These are phyloP conservation scores for Luidia sarsii DNA, from an alignment of 53 echinoderm and acorn worm species.

Conservation along the genomic window DNA sequence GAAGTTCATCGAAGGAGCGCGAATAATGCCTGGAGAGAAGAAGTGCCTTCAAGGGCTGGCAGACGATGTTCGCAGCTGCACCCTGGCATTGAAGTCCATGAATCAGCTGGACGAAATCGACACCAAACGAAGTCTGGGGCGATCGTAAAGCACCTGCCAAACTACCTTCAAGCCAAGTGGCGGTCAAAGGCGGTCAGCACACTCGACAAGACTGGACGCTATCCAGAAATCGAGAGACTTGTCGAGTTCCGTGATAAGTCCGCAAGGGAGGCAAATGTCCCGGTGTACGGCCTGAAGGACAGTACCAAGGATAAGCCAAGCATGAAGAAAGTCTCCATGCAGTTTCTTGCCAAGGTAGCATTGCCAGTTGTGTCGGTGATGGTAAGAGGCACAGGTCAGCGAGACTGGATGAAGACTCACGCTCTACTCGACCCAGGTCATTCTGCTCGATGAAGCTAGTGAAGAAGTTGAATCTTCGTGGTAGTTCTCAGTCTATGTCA, in stretches of 20 bases:
- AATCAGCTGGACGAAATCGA: constrained; percentile 30
- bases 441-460: background rate
- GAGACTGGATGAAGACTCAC: background rate
- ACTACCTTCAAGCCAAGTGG: constrained; percentile 39
- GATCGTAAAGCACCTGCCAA: constrained; percentile 45
- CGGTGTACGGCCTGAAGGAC: constrained; percentile 31
- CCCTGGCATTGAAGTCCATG: no score
- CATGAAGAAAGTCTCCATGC: background rate
- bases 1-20: no score
- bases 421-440: constrained; percentile 1
- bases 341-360: constrained; percentile 20
- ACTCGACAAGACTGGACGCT: background rate
- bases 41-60: no score
- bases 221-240: constrained; percentile 39
- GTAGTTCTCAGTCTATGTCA: background rate
- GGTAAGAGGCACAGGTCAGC: background rate
- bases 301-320: background rate
- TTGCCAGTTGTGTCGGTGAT: background rate
- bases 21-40: no score
- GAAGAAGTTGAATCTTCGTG: background rate
- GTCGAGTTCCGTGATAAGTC: no score
- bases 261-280: constrained; percentile 36
- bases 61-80: no score
- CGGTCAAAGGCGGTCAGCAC: constrained; percentile 14
- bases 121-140: constrained; percentile 26